These are phyloP conservation scores for Dicrurus megarhynchus DNA, from an alignment of 2,113 vertebrate species.

Conservation along the genomic window DNA sequence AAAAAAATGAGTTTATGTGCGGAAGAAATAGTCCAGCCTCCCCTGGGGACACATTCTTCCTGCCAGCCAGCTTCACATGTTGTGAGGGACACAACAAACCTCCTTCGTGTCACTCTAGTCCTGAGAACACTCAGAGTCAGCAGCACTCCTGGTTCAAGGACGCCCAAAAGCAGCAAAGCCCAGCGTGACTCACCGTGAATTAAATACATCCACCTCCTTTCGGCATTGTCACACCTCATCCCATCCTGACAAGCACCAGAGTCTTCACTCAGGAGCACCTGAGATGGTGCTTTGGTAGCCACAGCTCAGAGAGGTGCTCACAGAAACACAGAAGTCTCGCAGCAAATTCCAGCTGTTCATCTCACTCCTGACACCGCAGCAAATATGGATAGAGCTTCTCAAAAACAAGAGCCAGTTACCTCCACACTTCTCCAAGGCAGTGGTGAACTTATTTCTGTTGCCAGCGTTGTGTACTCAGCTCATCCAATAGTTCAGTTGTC, in stretches of 20 bases:
- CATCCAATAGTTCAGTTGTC: not conserved
- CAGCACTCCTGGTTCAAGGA: not conserved
- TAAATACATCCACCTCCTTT: not conserved
- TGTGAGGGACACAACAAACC: not conserved
- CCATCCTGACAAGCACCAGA: not conserved
- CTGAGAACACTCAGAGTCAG: not conserved
- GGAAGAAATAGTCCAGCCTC: not conserved
- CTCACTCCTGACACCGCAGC: not conserved
- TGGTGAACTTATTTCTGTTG: not conserved
- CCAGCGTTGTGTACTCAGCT: fast-evolving
- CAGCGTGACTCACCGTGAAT: not conserved
- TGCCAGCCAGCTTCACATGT: not conserved
- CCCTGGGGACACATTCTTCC: not conserved
- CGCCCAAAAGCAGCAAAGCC: not conserved
- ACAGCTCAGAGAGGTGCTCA: not conserved
- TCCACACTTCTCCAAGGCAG: not conserved
- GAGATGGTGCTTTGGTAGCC: not conserved
- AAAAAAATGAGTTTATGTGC: not conserved
- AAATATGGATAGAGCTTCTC: not conserved
- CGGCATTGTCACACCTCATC: not conserved
- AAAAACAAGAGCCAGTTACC: not conserved
- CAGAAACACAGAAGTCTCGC: not conserved
- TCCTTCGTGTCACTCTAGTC: fast-evolving
- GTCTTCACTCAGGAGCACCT: not conserved
- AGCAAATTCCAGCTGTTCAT: not conserved